Evolutionary conservation across 2,888 invertebrate species (phyloP).

Genomic region (Rhaphigaster nebulosa): DNA sequence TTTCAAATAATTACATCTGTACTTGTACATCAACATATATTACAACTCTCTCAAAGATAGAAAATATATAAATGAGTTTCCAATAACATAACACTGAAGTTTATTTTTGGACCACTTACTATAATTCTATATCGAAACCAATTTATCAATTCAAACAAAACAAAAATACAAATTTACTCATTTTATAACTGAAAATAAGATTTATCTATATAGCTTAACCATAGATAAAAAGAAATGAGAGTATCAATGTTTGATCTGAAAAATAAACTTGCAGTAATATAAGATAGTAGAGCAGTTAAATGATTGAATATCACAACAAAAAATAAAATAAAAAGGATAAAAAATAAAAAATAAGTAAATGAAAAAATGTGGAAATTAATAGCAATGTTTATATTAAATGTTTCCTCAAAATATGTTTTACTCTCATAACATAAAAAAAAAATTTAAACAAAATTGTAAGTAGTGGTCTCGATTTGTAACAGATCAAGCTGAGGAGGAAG

Average conservation of each 20-base stretch:
- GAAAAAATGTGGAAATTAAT: neutral
- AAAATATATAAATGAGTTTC: neutral
- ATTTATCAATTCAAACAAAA: neutral
- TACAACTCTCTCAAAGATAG: neutral
- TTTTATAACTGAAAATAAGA: neutral
- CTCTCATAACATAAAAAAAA: neutral
- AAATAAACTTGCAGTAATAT: slow-evolving; percentile 41
- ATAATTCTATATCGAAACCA: neutral
- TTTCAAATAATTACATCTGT: slow-evolving; percentile 18
- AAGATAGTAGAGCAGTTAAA: neutral
- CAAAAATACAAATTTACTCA: neutral
- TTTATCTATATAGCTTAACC: neutral
- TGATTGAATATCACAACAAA: neutral
- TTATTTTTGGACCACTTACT: neutral
- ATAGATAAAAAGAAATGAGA: neutral
- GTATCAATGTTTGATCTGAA: neutral
- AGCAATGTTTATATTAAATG: neutral
- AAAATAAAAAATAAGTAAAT: neutral
- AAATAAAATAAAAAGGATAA: neutral
- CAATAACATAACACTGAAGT: neutral
- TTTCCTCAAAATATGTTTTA: neutral
- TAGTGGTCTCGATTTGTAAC: neutral
- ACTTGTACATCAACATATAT: slow-evolving; percentile 29
- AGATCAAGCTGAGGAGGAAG: neutral
- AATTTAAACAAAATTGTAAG: neutral